Base-by-base conservation (phyloP, 2,797 vertebrate species). In the Acipenser transmontanus region DNA sequence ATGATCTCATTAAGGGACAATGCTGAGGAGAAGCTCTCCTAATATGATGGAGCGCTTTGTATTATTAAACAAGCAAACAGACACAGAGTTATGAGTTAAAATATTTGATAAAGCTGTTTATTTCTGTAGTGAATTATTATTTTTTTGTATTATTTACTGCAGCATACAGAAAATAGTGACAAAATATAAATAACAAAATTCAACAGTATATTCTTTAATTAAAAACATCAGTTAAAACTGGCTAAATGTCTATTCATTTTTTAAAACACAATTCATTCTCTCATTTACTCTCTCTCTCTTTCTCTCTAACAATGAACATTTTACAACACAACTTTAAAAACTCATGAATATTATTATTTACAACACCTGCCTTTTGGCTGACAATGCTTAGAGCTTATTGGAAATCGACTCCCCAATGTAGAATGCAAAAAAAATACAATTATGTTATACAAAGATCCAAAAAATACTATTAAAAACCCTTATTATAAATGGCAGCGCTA, bases 171-270 rank as follows among this genome's bases (percentile, higher is more conserved):
- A 81, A 85, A 85, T 82, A 66, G 82, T 87, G 85, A 84, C 85
- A 86, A 88, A 90, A 91, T 87, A 88, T 88, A 91, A 91, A 91
- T 88, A 91, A 90, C 85, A 88, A 88, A 87, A 83, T 88, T 85
- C 83, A 85, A 88, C 88, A 89, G 87, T 88, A 82, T 89, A 61
- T 81, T 84, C 80, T 87, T 84, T 87, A 81, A 87, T 89, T 85
- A 81, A 85, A 87, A 87, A 80, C 70, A 77, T 86, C 78, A 83
- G 81, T 84, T 87, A 85, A 87, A 88, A 88, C 85, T 88, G 88
- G 85, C 84, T 87, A 79, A 80, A 82, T 74, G 63, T 77, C 79
- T 73, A 75, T 79, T 34, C 34, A 34, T 34, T 75, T 78, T 77
- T 78, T 72, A 81, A 79, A 78, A 76, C 78, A 84, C 75, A 70